Evolutionary conservation across 1,140 invertebrate genomes (phyloP).

Genomic region (Diploscapter pachys): DNA sequence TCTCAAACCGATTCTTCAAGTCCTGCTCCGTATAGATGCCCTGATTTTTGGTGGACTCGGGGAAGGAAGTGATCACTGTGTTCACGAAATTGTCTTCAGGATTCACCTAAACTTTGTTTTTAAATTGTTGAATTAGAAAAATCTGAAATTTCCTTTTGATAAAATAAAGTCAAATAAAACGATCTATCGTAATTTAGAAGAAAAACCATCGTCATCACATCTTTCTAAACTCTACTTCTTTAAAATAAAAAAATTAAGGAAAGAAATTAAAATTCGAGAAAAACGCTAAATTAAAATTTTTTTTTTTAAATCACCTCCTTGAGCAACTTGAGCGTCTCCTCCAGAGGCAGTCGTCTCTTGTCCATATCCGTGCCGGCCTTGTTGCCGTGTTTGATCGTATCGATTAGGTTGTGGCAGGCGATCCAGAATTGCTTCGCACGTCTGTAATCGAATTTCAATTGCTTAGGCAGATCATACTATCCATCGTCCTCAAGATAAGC

Average conservation of each 20-base stretch:
- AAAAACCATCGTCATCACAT: neutral
- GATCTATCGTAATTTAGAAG: neutral
- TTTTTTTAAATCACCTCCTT: slow-evolving; percentile 17
- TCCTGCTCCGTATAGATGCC: slow-evolving; percentile 82
- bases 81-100: slow-evolving; percentile 68
- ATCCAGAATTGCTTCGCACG: slow-evolving; percentile 85
- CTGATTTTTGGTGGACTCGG: slow-evolving; percentile 71
- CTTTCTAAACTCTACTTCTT: neutral
- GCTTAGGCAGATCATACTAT: no score
- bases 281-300: no score
- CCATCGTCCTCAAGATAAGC: no score
- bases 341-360: slow-evolving; percentile 70
- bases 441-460: slow-evolving; percentile 65
- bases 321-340: slow-evolving; percentile 67
- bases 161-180: slow-evolving; percentile 4
- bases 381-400: slow-evolving; percentile 70
- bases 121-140: no score
- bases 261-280: slow-evolving; percentile 14
- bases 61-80: slow-evolving; percentile 73
- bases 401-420: slow-evolving; percentile 78
- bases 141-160: no score
- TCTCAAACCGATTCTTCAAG: slow-evolving; percentile 77
- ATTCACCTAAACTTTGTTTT: slow-evolving; percentile 37
- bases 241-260: neutral
- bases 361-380: slow-evolving; percentile 60